Base-by-base conservation (phyloP, 1,140 invertebrate species). In the Leptinotarsa undecemlineata region DNA sequence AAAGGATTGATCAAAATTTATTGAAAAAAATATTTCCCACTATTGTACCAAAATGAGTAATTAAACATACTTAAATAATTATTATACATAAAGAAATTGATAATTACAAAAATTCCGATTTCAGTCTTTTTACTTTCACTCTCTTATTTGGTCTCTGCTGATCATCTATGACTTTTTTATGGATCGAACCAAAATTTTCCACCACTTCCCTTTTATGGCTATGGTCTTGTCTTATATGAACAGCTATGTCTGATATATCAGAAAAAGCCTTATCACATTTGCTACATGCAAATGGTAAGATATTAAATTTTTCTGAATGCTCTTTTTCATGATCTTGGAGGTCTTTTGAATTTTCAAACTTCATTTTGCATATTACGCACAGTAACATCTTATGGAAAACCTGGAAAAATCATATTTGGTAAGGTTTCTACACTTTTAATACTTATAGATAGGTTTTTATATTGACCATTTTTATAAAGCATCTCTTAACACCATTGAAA, bases 221-320 rank as follows among this genome's bases (percentile, higher is more conserved):
- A 23, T 81, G 78, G 23, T 76, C 78, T 33, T 57, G 57, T 51
- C 72, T 74, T 57, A 81, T 69, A 76, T 82, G 81, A 23, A 48
- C 57, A 8, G 76, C 77, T 3, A 82, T 68, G 60, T 82, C 80
- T 48, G 71, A 69, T 13, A 77, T 81, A 70, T 77, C 69, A 3
- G 74, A 66, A 74, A 82, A 82, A 0, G 78, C 76, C 63, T 76
- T 74, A 69, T 80, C 76, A 68, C 81, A 82, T 64, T 78, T 80
- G 26, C 75, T 80, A 72, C 81, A 82, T 15, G 80, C 81, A 64
- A 78, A 81, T n/a, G 79, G 80, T 19, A 77, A 33, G 3, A 78
- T 48, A 8, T 63, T 74, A 1, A 80, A 48, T n/a, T 80, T 51
- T 21, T 78, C 74, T 14, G 66, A 73, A 68, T 81, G 80, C 14